Conservation (phyloP, 2,113 vertebrate species). For the Jaculus jaculus region DNA sequence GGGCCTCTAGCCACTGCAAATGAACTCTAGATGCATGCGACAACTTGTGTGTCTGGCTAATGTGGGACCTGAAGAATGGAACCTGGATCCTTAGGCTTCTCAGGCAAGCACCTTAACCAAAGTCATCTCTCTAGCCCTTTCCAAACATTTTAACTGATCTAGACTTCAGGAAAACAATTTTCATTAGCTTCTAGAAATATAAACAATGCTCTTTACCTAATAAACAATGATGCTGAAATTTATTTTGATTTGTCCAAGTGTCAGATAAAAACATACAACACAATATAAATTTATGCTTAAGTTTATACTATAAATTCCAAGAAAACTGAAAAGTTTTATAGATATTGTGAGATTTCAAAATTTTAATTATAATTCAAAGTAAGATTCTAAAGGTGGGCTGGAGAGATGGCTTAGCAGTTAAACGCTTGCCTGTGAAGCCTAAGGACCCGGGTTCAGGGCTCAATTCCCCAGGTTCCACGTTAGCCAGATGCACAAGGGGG, state of each 20-base stretch:
- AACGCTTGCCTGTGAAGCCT: no score
- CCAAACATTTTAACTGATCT: slow-evolving; percentile 25
- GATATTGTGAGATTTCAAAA: not conserved
- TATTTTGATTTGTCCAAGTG: not conserved
- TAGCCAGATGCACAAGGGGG: no score
- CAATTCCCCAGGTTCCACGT: no score
- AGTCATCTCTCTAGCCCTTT: no score
- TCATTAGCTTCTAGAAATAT: slow-evolving; percentile 6
- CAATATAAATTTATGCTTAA: not conserved
- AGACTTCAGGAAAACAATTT: slow-evolving; percentile 7
- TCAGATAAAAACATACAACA: slow-evolving; percentile 24
- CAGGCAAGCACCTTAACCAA: no score
- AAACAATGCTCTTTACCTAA: not conserved
- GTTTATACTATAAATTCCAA: not conserved
- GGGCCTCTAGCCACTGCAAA: no score
- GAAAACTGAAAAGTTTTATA: not conserved
- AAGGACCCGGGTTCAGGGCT: no score
- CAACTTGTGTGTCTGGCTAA: no score
- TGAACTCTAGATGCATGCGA: no score
- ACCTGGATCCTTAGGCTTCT: no score
- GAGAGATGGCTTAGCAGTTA: no score
- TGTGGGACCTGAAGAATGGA: no score
- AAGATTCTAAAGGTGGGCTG: slow-evolving; percentile 18
- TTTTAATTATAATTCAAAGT: slow-evolving; percentile 38
- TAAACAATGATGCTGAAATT: not conserved